These are phyloP conservation scores for Glareola pratincola DNA, from an alignment of 2,113 vertebrate species.

Conservation along the genomic window DNA sequence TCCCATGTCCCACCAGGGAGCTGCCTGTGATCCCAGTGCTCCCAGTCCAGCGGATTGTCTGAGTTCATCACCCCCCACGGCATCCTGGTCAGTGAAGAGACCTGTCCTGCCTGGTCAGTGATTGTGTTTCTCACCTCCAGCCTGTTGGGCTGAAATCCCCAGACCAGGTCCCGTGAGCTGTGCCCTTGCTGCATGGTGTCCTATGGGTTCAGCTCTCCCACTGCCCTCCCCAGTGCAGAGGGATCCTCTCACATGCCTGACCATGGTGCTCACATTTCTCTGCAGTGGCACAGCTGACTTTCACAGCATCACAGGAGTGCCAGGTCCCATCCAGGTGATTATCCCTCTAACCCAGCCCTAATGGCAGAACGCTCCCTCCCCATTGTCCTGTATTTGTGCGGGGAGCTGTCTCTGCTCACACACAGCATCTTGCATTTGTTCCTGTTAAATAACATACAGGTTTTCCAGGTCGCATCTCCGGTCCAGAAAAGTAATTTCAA, in stretches of 20 bases:
- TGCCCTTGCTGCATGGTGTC: not conserved
- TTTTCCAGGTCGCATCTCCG: not conserved
- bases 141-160: not conserved
- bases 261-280: not conserved
- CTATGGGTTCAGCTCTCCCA: not conserved
- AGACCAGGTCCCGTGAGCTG: not conserved
- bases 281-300: not conserved
- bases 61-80: accelerated
- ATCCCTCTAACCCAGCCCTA: not conserved
- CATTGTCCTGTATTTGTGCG: not conserved
- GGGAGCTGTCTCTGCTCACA: not conserved
- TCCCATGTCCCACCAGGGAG: not conserved
- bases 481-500: not conserved
- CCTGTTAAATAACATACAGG: not conserved
- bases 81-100: not conserved
- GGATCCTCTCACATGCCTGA: accelerated
- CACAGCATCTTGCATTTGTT: not conserved
- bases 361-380: not conserved
- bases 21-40: not conserved
- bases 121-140: not conserved
- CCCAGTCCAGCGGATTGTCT: accelerated
- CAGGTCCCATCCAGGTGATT: not conserved
- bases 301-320: not conserved
- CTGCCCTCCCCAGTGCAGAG: accelerated
- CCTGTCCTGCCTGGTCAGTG: not conserved